A percentile compares a stretch with the other conserved stretches of the same genome.
Evolutionary conservation across 2,888 invertebrate genomes (phyloP).

Genomic region (Blastobasis lacticolella): DNA sequence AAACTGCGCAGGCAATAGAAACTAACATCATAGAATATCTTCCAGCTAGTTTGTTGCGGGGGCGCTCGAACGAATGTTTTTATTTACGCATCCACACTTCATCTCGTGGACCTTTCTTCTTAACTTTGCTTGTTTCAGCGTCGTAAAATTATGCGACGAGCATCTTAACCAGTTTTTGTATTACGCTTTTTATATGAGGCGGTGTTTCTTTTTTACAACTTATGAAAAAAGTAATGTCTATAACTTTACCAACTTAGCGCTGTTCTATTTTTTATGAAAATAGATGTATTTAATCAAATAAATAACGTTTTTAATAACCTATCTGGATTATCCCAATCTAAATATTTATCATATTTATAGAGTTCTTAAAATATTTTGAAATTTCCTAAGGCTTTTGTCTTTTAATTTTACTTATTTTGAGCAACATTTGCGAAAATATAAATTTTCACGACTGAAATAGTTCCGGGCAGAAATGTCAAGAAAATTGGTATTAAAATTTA

Average conservation of each 20-base stretch:
- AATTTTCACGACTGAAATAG: background rate
- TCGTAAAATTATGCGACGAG: no score
- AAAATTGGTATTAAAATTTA: no score
- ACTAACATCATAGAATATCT: conserved; percentile 1
- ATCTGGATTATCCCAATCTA: background rate
- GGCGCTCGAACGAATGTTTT: background rate
- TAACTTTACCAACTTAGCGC: background rate
- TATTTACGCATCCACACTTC: background rate
- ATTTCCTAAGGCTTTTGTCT: background rate
- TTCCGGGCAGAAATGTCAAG: no score
- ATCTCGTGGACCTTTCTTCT: background rate
- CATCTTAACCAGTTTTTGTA: no score
- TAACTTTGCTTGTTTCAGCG: no score
- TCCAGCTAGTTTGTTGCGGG: background rate
- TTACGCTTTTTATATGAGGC: no score
- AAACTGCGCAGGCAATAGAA: conserved; percentile 3
- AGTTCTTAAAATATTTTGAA: background rate
- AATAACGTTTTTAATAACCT: background rate
- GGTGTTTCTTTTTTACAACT: no score
- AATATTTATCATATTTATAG: background rate
- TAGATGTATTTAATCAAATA: background rate
- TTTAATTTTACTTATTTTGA: background rate
- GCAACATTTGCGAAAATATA: background rate
- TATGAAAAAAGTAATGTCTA: no score
- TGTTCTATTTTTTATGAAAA: no score